Base-by-base conservation (phyloP, 2,888 invertebrate species). In the Drosophila kambysellisi region DNA sequence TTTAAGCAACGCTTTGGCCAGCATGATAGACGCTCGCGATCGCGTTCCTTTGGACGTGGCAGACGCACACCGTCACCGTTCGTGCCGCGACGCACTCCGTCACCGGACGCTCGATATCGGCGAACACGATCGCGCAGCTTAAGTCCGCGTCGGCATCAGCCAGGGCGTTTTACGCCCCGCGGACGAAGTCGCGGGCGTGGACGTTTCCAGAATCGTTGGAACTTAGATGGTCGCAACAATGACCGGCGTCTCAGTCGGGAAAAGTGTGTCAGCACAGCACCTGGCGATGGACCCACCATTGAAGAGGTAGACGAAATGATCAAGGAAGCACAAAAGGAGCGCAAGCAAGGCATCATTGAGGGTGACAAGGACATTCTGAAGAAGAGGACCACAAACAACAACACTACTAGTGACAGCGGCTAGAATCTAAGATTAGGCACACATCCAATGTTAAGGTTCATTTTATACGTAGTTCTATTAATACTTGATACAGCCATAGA, bases 221-320 rank as follows among this genome's bases (percentile, higher is more conserved):
- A 60, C 5, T 58, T 52, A 20, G 78, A 76, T 15, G 61, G 71
- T 15, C 77, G 51, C 4, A 59, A n/a, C 59, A 76, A 74, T 30
- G 74, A 50, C 7, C 63, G 51, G 6, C 70, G 58, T 5, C 52
- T 37, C 6, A 76, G 79, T 94, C 81, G 94, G 94, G 80, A 94
- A 94, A 78, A 94, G 94, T 68, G 93, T 90, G 90, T 79, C 93
- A 94, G 81, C 8, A 50, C 74, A 46, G 46, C 46, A 52, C 52
- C 73, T 15, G 74, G 79, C 9, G 89, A 89, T 32, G 92, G 90
- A 4, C 92, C 92, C 15, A 90, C 94, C 82, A 79, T 94, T 59
- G 94, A 94, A 70, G 95, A 95, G 82, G 94, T 95, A 90, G 94
- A 95, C 85, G 94, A 94, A 83, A 94, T 94, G 82, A 92, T 95